These are phyloP conservation scores for Anneissia japonica DNA, from an alignment of 35 echinoderm and acorn worm species.

Conservation along the genomic window DNA sequence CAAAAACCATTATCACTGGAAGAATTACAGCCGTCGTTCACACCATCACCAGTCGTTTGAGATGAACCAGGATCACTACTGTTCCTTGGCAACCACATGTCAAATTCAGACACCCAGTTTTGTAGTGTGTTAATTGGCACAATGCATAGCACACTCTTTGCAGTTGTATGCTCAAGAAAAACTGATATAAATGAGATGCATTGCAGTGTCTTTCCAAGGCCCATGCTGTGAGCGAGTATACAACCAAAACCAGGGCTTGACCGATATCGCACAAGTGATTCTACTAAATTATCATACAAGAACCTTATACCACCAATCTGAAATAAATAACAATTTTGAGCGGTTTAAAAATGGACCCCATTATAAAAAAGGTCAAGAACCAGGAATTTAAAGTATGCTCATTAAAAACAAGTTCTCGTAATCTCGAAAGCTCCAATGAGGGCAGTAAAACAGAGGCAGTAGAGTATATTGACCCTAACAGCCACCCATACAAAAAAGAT, in stretches of 20 bases:
- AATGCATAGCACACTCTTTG: slow-evolving; percentile 65
- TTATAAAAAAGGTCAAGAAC: too few species aligned
- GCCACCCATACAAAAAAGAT: too few species aligned
- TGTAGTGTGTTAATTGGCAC: slow-evolving; percentile 99
- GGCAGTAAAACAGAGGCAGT: too few species aligned
- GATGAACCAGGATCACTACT: background rate
- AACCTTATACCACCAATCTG: slow-evolving; percentile 93
- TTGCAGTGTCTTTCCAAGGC: slow-evolving; percentile 89
- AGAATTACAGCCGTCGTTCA: background rate
- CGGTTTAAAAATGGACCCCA: too few species aligned
- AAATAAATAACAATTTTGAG: slow-evolving; percentile 10
- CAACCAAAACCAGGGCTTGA: slow-evolving; percentile 81
- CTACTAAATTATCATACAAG: slow-evolving; percentile 93
- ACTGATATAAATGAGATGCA: slow-evolving; percentile 69
- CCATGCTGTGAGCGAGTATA: slow-evolving; percentile 96
- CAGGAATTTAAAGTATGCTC: too few species aligned
- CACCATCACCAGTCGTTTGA: background rate
- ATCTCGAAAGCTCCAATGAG: too few species aligned
- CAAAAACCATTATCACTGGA: background rate
- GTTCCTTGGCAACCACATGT: slow-evolving; percentile 79
- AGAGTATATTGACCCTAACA: too few species aligned
- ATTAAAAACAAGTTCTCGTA: too few species aligned
- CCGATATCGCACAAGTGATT: slow-evolving; percentile 39
- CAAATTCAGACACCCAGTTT: slow-evolving; percentile 96
- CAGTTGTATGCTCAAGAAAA: slow-evolving; percentile 56